Conservation (phyloP, 1,140 invertebrate species). For the Gonioctena quinquepunctata region DNA sequence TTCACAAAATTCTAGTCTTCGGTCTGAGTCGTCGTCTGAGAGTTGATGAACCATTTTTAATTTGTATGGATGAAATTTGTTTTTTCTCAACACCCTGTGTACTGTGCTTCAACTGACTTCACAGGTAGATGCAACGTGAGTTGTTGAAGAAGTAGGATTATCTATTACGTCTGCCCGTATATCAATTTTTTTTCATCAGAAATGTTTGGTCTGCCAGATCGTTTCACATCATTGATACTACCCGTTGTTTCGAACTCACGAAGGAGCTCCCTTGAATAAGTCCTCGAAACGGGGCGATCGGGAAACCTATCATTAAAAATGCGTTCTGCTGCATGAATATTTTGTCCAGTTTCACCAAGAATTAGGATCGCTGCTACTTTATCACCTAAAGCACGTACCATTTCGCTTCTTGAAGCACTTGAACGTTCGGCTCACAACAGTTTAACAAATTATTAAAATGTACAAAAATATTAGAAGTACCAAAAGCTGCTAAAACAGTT, state of each 20-base stretch:
- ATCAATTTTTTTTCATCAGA: too few relatives aligned
- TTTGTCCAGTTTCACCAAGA: not conserved
- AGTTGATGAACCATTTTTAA: not conserved
- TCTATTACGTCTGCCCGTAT: too few relatives aligned
- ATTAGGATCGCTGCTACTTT: not conserved
- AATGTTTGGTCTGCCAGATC: too few relatives aligned
- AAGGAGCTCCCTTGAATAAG: not conserved
- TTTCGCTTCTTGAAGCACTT: not conserved
- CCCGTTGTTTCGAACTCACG: too few relatives aligned
- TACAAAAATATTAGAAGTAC: not conserved
- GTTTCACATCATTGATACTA: too few relatives aligned
- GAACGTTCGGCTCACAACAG: not conserved
- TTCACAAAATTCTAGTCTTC: constrained; percentile 9
- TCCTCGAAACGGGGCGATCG: not conserved
- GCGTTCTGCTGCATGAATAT: not conserved
- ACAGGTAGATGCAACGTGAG: too few relatives aligned
- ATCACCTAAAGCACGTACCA: not conserved
- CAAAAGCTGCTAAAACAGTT: too few relatives aligned
- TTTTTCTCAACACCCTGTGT: not conserved
- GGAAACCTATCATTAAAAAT: not conserved
- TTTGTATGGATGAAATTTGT: not conserved
- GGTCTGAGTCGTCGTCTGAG: not conserved
- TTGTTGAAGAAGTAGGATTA: too few relatives aligned
- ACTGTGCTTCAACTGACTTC: too few relatives aligned
- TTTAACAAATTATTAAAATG: not conserved